Base-by-base conservation (phyloP, 2,797 vertebrate species). In the Eutrigla gurnardus region DNA sequence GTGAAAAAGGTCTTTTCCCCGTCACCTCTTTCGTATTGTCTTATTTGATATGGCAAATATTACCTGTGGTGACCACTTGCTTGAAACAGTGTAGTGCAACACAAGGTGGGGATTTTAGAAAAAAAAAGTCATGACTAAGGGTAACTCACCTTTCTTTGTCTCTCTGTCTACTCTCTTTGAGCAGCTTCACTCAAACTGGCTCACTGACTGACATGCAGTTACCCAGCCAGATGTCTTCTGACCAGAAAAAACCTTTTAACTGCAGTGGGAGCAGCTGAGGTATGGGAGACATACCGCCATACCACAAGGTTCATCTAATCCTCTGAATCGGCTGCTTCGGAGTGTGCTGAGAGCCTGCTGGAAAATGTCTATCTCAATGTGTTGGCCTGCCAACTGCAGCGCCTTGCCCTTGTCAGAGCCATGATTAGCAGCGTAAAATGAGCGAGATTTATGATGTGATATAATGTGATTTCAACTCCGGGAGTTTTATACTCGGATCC, bases 401-500 rank as follows among this genome's bases (percentile, higher is more conserved):
- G 63, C 73, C 62, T 57, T 77, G 65, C 69, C 43, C 62, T 50
- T 42, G 50, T 78, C 73, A 71, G 50, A 85, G 65, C 55, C 45
- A 3, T 72, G 73, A 81, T 79, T 76, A 72, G 52, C 36, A 54
- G 65, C 70, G 80, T 81, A 65, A 83, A 86, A 88, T 63, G 74
- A 88, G 67, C 46, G 65, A 89, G 84, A 92, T 88, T 86, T 81
- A 91, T 88, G 86, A 84, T 55, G 84, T 90, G 86, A 88, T 65
- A 77, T 72, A 65, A 77, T 65, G 35, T 72, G 64, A 85, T 80
- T 88, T 78, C 49, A 75, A n/a, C 78, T 78, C 37, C 11, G 45
- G 64, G 52, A 82, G 54, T 52, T 70, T 75, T 32, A 76, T 60
- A 40, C 33, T 43, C 10, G 0, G 59, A 71, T 67, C 40, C 52